Base-by-base conservation (phyloP, 2,888 invertebrate species). In the Leptinotarsa haldemani region DNA sequence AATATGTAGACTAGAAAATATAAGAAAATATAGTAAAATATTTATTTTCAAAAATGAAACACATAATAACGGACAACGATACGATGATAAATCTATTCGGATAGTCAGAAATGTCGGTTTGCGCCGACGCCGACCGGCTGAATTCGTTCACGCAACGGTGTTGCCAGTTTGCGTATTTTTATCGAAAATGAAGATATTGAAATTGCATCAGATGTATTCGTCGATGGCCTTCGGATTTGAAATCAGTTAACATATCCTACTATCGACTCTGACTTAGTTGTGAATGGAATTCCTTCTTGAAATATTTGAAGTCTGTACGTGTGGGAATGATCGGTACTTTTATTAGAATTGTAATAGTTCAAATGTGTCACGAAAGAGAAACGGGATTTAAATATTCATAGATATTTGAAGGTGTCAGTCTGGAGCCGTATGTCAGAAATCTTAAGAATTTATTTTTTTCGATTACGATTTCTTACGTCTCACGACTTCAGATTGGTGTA, bases 61-160 rank as follows among this genome's bases (percentile, higher is more conserved):
- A 30, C 2, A 0, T 40, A 9, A 12, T 40, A 40, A 7, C 40
- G 9, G 30, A 30, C 30, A 30, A 9, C 30, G 40, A 40, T 40
- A 9, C 40, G 9, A 9, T 40, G 40, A 16, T 16, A 61, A 25
- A 61, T 25, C 61, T 16, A n/a, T 16, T 61, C 61, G 13, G 61
- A 15, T 9, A 61, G 16, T 30, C 40, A 9, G 61, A 52, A 58
- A 65, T 56, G 40, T 9, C 40, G 40, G 9, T 40, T 40, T 40
- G 58, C 56, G 58, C 20, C 65, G 46, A 52, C 56, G 47, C 53
- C 53, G 68, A 40, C 12, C 22, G 69, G n/a, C 64, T 40, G 20
- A 65, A 18, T 50, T 65, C 25, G 50, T 18, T 20, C 48, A 7
- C n/a, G 25, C 4, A 20, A 4, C 50, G 30, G 5, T n/a, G 61